A percentile compares a stretch with the other conserved stretches of the same genome.
These are phyloP conservation scores for Seriola aureovittata DNA, from an alignment of 2,113 vertebrate genomes.

Conservation along the genomic window DNA sequence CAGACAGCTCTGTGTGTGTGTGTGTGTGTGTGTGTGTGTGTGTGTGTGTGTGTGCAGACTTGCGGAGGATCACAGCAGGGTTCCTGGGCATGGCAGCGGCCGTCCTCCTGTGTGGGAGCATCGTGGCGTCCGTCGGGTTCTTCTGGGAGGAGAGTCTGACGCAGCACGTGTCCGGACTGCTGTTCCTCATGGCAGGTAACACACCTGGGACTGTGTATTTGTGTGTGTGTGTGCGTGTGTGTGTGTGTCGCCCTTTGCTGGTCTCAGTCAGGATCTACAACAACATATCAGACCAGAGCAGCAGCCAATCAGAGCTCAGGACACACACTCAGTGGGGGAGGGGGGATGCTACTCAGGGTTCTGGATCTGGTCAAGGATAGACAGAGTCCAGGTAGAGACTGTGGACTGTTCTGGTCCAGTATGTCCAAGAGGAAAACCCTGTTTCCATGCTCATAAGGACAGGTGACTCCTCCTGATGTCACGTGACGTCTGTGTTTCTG, in stretches of 20 bases:
- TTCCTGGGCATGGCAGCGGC: constrained; percentile 90
- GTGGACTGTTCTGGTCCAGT: no score
- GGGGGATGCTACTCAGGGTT: no score
- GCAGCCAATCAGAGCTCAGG: not conserved
- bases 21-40: not conserved
- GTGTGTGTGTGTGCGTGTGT: no score
- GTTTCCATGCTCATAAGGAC: no score
- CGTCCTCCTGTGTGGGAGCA: constrained; percentile 87
- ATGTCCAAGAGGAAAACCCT: no score
- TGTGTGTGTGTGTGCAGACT: constrained; percentile 75
- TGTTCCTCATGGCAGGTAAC: constrained; percentile 92
- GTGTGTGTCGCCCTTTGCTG: constrained; percentile 19
- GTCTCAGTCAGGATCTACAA: not conserved
- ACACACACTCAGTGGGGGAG: no score
- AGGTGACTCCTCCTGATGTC: no score
- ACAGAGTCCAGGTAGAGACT: no score
- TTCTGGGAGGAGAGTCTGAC: constrained; percentile 92
- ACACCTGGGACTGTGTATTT: not conserved
- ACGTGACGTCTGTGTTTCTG: no score
- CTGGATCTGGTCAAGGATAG: no score
- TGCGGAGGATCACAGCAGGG: constrained; percentile 87
- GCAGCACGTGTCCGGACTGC: constrained; percentile 88
- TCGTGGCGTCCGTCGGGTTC: constrained; percentile 87
- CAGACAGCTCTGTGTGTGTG: not conserved
- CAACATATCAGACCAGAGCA: not conserved